Percentiles rank a stretch among this genome's conserved stretches.
phyloP scores from a whole-genome alignment of 2,797 vertebrate genomes.

The Microcaecilia unicolor region DNA sequence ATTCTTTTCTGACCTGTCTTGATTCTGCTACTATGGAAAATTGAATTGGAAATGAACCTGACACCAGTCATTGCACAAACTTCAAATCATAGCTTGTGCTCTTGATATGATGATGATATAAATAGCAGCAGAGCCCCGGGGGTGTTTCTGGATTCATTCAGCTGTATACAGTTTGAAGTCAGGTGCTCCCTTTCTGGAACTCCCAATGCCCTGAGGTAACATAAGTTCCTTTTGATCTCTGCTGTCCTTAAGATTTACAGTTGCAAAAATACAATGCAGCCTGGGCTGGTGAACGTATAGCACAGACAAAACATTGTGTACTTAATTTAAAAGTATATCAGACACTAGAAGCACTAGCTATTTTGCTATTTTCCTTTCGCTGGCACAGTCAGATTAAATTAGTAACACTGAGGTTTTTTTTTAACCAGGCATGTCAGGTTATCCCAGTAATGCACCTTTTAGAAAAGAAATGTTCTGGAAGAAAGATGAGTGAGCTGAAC shows the following conservation, averaged over 20 bases:
- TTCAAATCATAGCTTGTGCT: conserved; percentile 25
- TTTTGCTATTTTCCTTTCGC: too few relatives aligned
- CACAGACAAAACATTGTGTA: too few relatives aligned
- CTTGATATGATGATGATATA: conserved; percentile 11
- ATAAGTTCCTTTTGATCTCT: not conserved
- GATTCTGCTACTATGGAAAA: not conserved
- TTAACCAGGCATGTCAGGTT: too few relatives aligned
- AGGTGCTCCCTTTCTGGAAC: conserved; percentile 1
- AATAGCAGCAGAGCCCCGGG: conserved; percentile 20
- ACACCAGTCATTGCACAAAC: conserved; percentile 8
- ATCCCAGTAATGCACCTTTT: too few relatives aligned
- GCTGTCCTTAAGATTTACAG: not conserved
- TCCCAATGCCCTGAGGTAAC: conserved; percentile 3
- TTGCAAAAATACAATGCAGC: not conserved
- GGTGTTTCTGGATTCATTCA: conserved; percentile 3
- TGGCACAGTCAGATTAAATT: too few relatives aligned
- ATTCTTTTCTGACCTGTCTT: not conserved
- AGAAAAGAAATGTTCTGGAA: too few relatives aligned
- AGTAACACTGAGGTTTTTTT: too few relatives aligned
- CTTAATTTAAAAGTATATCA: too few relatives aligned
- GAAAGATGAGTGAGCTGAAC: too few relatives aligned
- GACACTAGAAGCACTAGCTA: too few relatives aligned
- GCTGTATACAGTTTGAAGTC: conserved; percentile 2
- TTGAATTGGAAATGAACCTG: not conserved
- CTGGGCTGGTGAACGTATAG: rapidly evolving